phyloP scores from a whole-genome alignment of 2,797 vertebrate genomes.

The Eurystomus glaucurus region DNA sequence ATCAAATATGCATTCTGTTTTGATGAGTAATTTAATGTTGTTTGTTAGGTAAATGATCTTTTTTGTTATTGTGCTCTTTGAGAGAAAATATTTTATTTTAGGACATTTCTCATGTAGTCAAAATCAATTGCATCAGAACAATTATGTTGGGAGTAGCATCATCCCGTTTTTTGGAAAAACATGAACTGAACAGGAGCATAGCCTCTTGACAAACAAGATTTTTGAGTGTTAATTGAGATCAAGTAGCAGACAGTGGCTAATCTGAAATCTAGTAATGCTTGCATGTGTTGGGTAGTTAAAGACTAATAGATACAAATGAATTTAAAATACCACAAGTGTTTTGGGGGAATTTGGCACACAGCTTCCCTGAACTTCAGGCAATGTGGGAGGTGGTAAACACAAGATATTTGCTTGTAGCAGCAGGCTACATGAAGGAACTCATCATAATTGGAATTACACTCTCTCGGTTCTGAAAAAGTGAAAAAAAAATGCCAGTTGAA shows the following conservation, averaged over 20 bases:
- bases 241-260: not conserved
- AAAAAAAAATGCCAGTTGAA: not conserved
- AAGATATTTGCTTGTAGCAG: not conserved
- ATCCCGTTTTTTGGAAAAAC: not conserved
- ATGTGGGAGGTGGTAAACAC: not conserved
- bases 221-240: not conserved
- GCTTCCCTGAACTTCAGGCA: not conserved
- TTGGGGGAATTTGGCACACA: not conserved
- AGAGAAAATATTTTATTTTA: not conserved
- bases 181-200: accelerated
- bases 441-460: not conserved
- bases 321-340: not conserved
- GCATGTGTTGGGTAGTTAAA: not conserved
- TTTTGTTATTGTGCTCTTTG: not conserved
- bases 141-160: not conserved
- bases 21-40: not conserved
- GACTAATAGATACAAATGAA: not conserved
- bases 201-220: not conserved
- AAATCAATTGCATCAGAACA: not conserved
- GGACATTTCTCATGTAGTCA: not conserved
- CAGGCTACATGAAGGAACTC: not conserved
- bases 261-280: not conserved
- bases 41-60: not conserved
- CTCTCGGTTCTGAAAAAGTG: not conserved
- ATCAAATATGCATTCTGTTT: not conserved